Base-by-base conservation (phyloP, 53 echinoderm and acorn worm genomes). In the Antedon mediterranea region DNA sequence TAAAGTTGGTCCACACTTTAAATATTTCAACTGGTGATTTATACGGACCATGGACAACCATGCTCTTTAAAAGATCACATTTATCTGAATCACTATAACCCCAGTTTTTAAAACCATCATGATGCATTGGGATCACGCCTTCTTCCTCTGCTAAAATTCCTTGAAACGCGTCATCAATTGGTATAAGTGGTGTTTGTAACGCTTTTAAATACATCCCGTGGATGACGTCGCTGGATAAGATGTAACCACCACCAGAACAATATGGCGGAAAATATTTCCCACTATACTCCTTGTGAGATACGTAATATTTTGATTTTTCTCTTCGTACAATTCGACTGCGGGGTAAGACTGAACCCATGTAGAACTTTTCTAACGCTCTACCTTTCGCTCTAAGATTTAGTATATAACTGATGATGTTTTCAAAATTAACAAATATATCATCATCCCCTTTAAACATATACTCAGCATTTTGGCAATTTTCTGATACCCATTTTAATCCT, bases 1-100 rank as follows among this genome's bases (percentile, higher is more conserved):
- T 93, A 33, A 84, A 93, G 77, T 93, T 93, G 31, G 77, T 88
- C 93, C 93, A 93, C 7, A 90, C 93, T 77, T 86, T 83, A 32
- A 79, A 79, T 88, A 93, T 82, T 29, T 80, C 73, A 31, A 74
- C 29, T 1, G 88, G 81, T 71, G 79, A 85, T 78, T 90, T 93
- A 6, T 6, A 6, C 0, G n/a, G n/a, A n/a, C 90, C 93, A 80
- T 90, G 93, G 31, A 93, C 88, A 0, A 86, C 88, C 93, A 93
- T 93, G 27, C 86, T 79, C 13, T 90, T 37, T 11, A 37, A 6
- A 4, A 37, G 11, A 37, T 11, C 4, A 37, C 37, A 37, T 37
- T 37, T 37, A 37, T 37, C 37, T 4, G 37, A 6, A 11, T 11
- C 11, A 37, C 11, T 37, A n/a, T n/a, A n/a, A 37, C 37, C 37